Percentiles rank a stretch among this genome's conserved stretches.
phyloP scores from a whole-genome alignment of 1,140 invertebrate species.

The Drosophila pachea region DNA sequence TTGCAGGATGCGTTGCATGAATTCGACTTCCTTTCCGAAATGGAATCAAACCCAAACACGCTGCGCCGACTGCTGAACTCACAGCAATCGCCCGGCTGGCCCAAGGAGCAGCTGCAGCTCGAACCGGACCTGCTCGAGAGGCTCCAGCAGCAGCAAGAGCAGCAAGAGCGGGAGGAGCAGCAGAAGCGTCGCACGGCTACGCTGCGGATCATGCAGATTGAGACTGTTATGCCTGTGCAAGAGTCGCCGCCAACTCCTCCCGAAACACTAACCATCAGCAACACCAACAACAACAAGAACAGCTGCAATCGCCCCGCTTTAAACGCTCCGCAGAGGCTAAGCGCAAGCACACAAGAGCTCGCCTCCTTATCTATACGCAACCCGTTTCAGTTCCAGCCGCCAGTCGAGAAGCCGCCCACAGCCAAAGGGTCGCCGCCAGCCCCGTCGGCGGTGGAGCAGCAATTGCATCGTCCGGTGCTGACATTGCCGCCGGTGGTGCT shows the following conservation, averaged over 20 bases:
- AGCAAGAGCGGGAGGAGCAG: slow-evolving; percentile 41
- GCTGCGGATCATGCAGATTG: slow-evolving; percentile 14
- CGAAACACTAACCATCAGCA: slow-evolving; percentile 33
- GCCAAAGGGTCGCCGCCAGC: slow-evolving; percentile 7
- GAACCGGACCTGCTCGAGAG: slow-evolving; percentile 47
- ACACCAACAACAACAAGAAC: slow-evolving; percentile 30
- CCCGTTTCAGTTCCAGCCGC: slow-evolving; percentile 65
- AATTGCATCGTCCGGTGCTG: slow-evolving; percentile 77
- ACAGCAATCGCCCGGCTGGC: slow-evolving; percentile 11
- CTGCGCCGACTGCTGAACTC: slow-evolving; percentile 54
- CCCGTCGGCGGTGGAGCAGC: slow-evolving; percentile 51
- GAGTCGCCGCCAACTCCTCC: slow-evolving; percentile 29
- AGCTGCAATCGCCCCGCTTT: not conserved
- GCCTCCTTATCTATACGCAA: slow-evolving; percentile 38
- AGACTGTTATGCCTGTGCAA: slow-evolving; percentile 38
- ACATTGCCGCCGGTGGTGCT: slow-evolving; percentile 75
- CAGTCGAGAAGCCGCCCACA: slow-evolving; percentile 13
- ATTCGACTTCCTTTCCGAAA: slow-evolving; percentile 90
- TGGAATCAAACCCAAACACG: slow-evolving; percentile 73
- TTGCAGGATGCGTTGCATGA: slow-evolving; percentile 90
- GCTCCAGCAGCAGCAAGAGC: slow-evolving; percentile 42
- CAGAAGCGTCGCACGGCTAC: slow-evolving; percentile 26
- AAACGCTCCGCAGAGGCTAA: slow-evolving; percentile 21
- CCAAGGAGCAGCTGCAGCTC: slow-evolving; percentile 50
- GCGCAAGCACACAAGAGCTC: slow-evolving; percentile 18